Conservation (phyloP, 1,140 invertebrate genomes). For the Campoletis sonorensis region DNA sequence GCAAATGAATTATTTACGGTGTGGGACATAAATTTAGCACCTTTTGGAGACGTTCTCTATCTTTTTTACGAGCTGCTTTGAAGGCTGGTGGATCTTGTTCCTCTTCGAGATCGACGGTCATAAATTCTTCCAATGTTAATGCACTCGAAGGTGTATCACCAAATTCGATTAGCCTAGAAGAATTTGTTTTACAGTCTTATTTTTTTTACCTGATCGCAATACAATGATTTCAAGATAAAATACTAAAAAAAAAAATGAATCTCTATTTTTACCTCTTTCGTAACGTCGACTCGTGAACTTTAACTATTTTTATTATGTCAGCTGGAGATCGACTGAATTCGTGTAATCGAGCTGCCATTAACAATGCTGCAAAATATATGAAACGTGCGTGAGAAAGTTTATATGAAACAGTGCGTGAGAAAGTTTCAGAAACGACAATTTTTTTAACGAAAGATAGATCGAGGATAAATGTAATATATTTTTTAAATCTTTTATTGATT, state of each 20-base stretch:
- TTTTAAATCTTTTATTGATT: no score
- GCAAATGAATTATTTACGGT: slow-evolving; percentile 32
- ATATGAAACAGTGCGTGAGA: no score
- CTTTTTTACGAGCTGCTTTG: slow-evolving; percentile 91
- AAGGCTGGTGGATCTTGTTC: slow-evolving; percentile 98
- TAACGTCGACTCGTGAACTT: slow-evolving; percentile 96
- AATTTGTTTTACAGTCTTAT: slow-evolving; percentile 1
- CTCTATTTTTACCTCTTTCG: slow-evolving; percentile 84
- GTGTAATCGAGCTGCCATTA: slow-evolving; percentile 95
- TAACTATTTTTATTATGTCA: slow-evolving; percentile 96
- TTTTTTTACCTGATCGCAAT: slow-evolving; percentile 1
- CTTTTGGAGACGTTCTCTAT: slow-evolving; percentile 87
- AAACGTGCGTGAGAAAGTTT: no score
- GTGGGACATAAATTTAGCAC: slow-evolving; percentile 68
- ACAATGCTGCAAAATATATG: slow-evolving; percentile 81
- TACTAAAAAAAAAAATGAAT: slow-evolving; percentile 12
- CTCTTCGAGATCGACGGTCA: slow-evolving; percentile 96
- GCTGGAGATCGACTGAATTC: slow-evolving; percentile 91
- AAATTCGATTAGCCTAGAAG: slow-evolving; percentile 91
- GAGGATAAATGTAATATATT: no score
- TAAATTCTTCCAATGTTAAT: slow-evolving; percentile 97
- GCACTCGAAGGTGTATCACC: slow-evolving; percentile 91
- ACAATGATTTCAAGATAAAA: not conserved
- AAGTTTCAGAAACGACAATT: no score
- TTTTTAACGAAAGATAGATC: no score